These are phyloP conservation scores for Mobula hypostoma DNA, from an alignment of 2,113 vertebrate species.

Conservation along the genomic window DNA sequence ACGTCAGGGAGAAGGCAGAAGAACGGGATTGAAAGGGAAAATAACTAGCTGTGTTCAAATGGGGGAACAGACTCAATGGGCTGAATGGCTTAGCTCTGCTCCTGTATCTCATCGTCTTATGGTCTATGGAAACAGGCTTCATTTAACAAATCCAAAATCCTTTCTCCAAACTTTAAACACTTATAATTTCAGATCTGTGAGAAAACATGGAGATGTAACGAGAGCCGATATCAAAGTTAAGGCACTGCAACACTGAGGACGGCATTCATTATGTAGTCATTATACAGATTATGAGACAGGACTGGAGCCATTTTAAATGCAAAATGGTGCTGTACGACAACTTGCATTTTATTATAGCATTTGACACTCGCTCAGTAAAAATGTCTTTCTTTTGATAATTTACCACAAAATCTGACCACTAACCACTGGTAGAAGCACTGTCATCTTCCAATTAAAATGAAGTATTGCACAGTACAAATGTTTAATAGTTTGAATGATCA, in stretches of 20 bases:
- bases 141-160: neutral
- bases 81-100: no score
- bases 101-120: no score
- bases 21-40: no score
- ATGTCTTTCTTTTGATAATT: neutral
- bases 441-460: neutral
- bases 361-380: neutral
- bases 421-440: neutral
- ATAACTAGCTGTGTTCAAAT: no score
- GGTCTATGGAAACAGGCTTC: neutral
- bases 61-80: no score
- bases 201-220: neutral
- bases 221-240: neutral
- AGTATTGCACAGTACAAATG: neutral
- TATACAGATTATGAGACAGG: neutral
- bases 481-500: neutral
- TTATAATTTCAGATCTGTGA: neutral
- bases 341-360: neutral
- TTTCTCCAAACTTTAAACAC: neutral
- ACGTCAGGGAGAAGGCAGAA: no score
- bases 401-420: neutral
- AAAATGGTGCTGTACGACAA: neutral
- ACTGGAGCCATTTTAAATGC: neutral
- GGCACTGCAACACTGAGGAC: neutral
- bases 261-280: neutral